phyloP scores from a whole-genome alignment of 1,140 invertebrate species.

The Leptinotarsa defecta region DNA sequence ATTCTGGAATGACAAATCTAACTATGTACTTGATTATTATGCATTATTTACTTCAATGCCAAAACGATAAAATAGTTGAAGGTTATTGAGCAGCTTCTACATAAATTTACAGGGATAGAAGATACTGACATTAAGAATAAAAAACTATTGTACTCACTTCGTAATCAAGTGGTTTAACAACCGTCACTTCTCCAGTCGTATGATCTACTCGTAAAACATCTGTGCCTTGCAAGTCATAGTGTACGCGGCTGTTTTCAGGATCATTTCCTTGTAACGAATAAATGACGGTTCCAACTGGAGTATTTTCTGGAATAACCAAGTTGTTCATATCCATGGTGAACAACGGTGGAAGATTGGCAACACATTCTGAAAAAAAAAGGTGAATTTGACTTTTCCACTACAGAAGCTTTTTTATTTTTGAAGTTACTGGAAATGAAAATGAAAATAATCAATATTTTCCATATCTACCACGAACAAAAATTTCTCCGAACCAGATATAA shows the following conservation, averaged over 20 bases:
- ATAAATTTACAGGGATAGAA: no score
- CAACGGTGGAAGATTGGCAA: constrained; percentile 67
- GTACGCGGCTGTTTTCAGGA: constrained; percentile 73
- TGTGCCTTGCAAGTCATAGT: constrained; percentile 79
- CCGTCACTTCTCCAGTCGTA: constrained; percentile 75
- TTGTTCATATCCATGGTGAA: constrained; percentile 75
- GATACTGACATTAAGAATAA: no score
- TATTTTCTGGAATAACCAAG: constrained; percentile 75
- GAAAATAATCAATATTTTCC: neutral
- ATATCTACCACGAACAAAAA: neutral
- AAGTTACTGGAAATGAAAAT: neutral
- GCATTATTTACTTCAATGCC: no score
- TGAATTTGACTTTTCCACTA: neutral
- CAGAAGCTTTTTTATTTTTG: neutral
- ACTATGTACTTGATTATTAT: no score
- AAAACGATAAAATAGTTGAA: no score
- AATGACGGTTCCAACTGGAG: constrained; percentile 74
- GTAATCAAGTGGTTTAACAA: constrained; percentile 78
- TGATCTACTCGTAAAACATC: constrained; percentile 79
- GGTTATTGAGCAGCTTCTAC: no score
- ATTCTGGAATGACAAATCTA: no score
- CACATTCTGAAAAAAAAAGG: constrained; percentile 49
- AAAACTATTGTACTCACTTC: constrained; percentile 65
- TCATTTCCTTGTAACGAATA: constrained; percentile 78
- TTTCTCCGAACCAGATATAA: no score